Percentiles rank a stretch among this genome's conserved stretches.
phyloP scores from a whole-genome alignment of 2,797 vertebrate species.

The Echeneis naucrates region DNA sequence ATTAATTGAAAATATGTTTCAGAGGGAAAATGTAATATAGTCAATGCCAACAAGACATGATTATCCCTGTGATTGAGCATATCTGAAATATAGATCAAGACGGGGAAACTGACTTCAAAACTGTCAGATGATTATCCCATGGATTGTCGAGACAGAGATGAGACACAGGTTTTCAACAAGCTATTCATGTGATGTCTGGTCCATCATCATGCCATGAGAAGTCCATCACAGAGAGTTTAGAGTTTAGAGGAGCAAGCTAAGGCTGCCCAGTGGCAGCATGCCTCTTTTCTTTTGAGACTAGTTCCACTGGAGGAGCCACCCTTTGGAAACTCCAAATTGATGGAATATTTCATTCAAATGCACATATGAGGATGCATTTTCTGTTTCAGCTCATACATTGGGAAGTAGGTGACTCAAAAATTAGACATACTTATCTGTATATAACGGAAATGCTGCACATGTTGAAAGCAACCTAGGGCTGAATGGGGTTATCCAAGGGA shows the following conservation, averaged over 20 bases:
- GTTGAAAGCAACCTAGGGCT: constrained; percentile 25
- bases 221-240: constrained; percentile 44
- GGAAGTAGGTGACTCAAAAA: constrained; percentile 69
- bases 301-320: constrained; percentile 56
- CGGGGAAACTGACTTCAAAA: constrained; percentile 32
- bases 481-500: constrained; percentile 8
- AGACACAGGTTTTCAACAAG: constrained; percentile 41
- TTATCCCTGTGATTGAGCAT: constrained; percentile 44
- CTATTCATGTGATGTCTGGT: constrained; percentile 51
- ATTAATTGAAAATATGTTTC: constrained; percentile 70
- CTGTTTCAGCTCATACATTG: constrained; percentile 72
- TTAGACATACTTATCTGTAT: constrained; percentile 76
- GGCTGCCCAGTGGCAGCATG: constrained; percentile 58
- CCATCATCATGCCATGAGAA: constrained; percentile 40
- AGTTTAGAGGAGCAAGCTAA: constrained; percentile 61
- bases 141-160: constrained; percentile 46
- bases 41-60: constrained; percentile 43
- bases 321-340: constrained; percentile 77
- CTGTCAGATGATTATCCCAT: constrained; percentile 34
- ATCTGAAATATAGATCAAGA: constrained; percentile 53
- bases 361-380: constrained; percentile 71
- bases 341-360: constrained; percentile 82
- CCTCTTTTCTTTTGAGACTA: constrained; percentile 70
- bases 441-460: constrained; percentile 60
- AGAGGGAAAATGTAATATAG: constrained; percentile 57